These are phyloP conservation scores for Parasteatoda lunata DNA, from an alignment of 2,888 invertebrate genomes.

Conservation along the genomic window DNA sequence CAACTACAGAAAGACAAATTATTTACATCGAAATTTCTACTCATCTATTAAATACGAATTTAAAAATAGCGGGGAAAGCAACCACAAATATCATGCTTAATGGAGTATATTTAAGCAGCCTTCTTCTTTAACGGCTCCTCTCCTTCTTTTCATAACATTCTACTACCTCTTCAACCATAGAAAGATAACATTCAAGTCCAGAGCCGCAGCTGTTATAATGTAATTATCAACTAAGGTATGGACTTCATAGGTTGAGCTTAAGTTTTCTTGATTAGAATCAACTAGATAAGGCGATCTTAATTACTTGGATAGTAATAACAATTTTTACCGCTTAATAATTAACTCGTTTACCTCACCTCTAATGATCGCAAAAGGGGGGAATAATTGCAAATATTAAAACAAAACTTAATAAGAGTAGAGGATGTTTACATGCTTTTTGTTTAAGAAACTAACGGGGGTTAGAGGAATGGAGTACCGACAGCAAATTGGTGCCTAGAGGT, in stretches of 20 bases:
- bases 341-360: slow-evolving; percentile 28
- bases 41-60: too few species aligned
- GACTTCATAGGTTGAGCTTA: not conserved
- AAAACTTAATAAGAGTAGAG: slow-evolving; percentile 31
- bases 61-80: too few species aligned
- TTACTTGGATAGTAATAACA: slow-evolving; percentile 44
- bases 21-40: too few species aligned
- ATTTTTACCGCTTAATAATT: slow-evolving; percentile 50
- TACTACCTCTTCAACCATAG: too few species aligned
- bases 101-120: too few species aligned
- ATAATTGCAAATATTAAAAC: slow-evolving; percentile 49
- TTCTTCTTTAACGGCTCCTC: too few species aligned
- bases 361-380: slow-evolving; percentile 18
- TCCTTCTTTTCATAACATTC: too few species aligned
- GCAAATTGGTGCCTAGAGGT: slow-evolving; percentile 14
- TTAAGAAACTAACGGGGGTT: not conserved
- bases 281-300: slow-evolving; percentile 27
- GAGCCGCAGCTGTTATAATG: slow-evolving; percentile 16
- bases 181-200: not conserved
- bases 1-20: too few species aligned
- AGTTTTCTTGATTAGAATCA: not conserved
- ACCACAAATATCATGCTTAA: too few species aligned
- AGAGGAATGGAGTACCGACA: not conserved
- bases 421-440: slow-evolving; percentile 13
- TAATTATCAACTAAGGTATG: slow-evolving; percentile 17